Evolutionary conservation across 2,888 invertebrate genomes (phyloP).

Genomic region (Thecocarcelia acutangulata): DNA sequence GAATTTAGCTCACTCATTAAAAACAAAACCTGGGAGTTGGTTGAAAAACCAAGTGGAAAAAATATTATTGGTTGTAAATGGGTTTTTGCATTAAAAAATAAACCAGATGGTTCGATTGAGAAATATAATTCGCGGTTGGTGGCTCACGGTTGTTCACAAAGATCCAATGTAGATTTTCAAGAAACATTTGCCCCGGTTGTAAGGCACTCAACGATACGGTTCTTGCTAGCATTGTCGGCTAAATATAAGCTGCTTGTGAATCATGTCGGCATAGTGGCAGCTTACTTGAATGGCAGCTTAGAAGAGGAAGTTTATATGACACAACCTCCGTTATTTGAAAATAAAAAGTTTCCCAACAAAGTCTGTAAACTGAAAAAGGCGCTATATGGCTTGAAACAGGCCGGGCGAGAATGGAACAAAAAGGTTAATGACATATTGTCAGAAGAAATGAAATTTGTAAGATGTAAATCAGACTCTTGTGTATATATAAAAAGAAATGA

Average conservation of each 20-base stretch:
- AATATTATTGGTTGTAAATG: too few species aligned
- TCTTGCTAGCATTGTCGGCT: background rate
- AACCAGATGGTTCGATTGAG: too few species aligned
- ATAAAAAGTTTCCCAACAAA: too few species aligned
- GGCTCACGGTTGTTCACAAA: background rate
- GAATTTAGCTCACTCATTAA: background rate
- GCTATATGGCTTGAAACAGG: background rate
- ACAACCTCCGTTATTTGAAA: too few species aligned
- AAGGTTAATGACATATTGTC: background rate
- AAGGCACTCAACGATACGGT: background rate
- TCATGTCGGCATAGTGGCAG: background rate
- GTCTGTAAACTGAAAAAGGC: too few species aligned
- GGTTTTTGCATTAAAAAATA: too few species aligned
- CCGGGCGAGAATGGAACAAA: constrained; percentile 1
- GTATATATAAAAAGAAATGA: background rate
- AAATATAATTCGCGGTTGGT: background rate
- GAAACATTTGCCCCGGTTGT: too few species aligned
- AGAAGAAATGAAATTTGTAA: background rate
- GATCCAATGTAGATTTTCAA: background rate
- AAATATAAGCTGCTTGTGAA: background rate
- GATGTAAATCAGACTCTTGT: background rate
- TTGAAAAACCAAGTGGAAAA: background rate
- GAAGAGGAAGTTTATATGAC: too few species aligned
- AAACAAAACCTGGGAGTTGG: background rate
- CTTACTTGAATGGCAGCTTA: too few species aligned